Evolutionary conservation across 2,113 vertebrate genomes (phyloP), one percentile per base, ranked within the genome.

Genomic region (Entosphenus tridentatus): DNA sequence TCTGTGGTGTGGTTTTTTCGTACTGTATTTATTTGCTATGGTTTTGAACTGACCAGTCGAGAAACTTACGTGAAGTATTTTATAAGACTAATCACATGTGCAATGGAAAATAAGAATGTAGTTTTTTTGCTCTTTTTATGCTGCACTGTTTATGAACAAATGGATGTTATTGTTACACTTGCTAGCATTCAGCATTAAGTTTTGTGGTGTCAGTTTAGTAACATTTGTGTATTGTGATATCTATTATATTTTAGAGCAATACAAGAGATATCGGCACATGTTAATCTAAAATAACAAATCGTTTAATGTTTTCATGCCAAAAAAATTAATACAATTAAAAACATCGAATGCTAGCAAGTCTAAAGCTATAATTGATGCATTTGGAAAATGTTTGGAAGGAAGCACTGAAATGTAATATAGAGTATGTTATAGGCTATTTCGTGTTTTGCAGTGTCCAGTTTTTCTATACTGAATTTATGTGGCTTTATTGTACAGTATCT

Each of bases 201-300:
- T 65, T 21, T 8, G 62, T 21, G n/a, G n/a, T 65, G 62, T 65
- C 10, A 11, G 21, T 16, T n/a, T 21, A 16, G n/a, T 21, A 10
- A 16, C 62, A n/a, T 65, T n/a, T 21, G n/a, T 65, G 21, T 65
- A 21, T 11, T 65, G 62, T 65, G 62, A 65, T 16, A 65, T 65
- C n/a, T 65, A 16, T 65, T 65, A 65, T n/a, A 65, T 21, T 16
- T 16, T 16, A 65, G 21, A 21, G 8, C n/a, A 65, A 65, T 65
- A 65, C 62, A 65, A 65, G n/a, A 65, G n/a, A 65, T 65, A 65
- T 65, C n/a, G 21, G 21, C 21, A 65, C 21, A 62, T 62, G 16
- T 62, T 14, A 14, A 62, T 62, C n/a, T 65, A 65, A 16, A 65
- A 65, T 65, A 65, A 16, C n/a, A 21, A 16, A 9, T 65, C 62